Conservation (phyloP, 2,888 invertebrate species). For the Metellina segmentata region DNA sequence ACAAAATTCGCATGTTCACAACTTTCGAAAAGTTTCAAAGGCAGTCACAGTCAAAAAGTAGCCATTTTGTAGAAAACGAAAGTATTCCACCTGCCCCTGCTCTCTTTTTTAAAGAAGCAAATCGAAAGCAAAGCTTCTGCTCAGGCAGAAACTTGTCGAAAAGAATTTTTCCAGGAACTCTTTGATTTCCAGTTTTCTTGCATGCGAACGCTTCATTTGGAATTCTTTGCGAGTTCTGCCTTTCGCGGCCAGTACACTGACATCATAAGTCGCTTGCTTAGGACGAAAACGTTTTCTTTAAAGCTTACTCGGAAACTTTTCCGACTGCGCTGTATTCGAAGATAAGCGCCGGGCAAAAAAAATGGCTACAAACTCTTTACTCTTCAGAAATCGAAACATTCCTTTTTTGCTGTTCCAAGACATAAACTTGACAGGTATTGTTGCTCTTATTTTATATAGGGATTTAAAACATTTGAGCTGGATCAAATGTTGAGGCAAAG, state of each 20-base stretch:
- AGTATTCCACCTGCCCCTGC: not conserved
- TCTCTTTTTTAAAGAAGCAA: not conserved
- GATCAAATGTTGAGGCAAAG: not conserved
- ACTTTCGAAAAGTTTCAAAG: not conserved
- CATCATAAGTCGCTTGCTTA: constrained; percentile 26
- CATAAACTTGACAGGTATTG: constrained; percentile 1
- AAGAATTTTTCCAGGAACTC: constrained; percentile 2
- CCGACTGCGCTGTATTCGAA: not conserved
- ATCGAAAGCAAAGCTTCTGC: constrained; percentile 17
- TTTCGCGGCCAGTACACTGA: constrained; percentile 14
- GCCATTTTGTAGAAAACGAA: constrained; percentile 1
- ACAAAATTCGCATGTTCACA: not conserved
- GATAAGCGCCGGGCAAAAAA: not conserved
- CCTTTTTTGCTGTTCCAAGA: not conserved
- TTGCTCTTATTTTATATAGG: not conserved
- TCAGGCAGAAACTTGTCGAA: not conserved
- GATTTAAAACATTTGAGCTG: not conserved
- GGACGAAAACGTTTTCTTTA: constrained; percentile 11
- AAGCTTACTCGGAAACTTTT: constrained; percentile 31
- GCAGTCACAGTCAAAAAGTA: not conserved
- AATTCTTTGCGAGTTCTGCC: constrained; percentile 10
- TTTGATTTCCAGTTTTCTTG: constrained; percentile 4
- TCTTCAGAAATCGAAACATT: constrained; percentile 1
- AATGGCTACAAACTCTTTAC: not conserved
- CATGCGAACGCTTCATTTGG: constrained; percentile 33